Base-by-base conservation (phyloP, 1,140 invertebrate species). In the Platyura marginata region DNA sequence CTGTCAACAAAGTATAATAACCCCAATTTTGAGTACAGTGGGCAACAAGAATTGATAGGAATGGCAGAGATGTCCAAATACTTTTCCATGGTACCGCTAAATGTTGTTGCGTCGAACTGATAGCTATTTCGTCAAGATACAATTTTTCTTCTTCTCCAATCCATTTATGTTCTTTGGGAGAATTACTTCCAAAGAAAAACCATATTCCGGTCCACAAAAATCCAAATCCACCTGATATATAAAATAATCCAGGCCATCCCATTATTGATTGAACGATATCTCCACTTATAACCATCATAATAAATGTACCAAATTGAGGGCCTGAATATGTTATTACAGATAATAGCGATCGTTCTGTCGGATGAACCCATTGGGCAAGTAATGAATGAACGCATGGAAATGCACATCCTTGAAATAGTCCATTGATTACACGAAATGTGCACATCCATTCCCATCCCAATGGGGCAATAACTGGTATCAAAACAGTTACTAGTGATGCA, bases 11-110 rank as follows among this genome's bases (percentile, higher is more conserved):
- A 0, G 87, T 93, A 55, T 94, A 94, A 62, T 92, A 92, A 13
- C 89, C 90, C 90, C 90, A 95, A 63, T 94, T 94, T 62, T 94
- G 89, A 44, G 84, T 79, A 62, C 93, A 93, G 59, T 94, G 89
- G 3, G 87, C 86, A 15, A 77, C 71, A 15, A 88, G 75, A 40
- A 92, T 89, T 0, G 90, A 87, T 83, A 88, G 93, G 2, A 94
- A 85, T 1, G 90, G 77, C 32, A 71, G 65, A 1, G 89, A 93
- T 1, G 70, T 79, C 15, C 92, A 59, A 51, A 94, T 86, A 5
- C 70, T 62, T 37, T 68, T 70, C 88, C 88, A 92, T 1, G 87
- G 87, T 59, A 81, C 74, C n/a, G n/a, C n/a, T 41, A 34, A 18
- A 42, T 36, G 2, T 15, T 43, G 37, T 9, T 42, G 23, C 13